Evolutionary conservation across 2,797 vertebrate genomes (phyloP).

Genomic region (Oryzias dopingdopingensis): DNA sequence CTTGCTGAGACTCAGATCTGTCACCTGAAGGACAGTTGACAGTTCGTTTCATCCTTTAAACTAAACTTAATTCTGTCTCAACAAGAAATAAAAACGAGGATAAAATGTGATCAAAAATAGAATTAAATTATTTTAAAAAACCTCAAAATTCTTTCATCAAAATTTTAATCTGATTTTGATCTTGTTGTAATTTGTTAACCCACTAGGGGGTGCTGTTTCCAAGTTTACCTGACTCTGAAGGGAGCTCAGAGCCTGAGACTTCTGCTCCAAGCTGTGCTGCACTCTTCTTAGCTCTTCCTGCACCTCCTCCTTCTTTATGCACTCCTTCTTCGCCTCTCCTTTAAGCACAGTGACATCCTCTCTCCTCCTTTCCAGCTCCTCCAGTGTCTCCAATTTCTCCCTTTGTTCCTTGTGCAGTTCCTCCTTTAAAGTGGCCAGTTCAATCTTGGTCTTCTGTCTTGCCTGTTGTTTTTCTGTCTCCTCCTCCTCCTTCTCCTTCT

Average conservation of each 20-base stretch:
- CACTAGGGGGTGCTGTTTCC: not conserved
- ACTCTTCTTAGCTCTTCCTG: conserved; percentile 23
- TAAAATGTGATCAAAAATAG: no score
- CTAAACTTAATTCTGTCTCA: no score
- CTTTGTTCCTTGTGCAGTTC: conserved; percentile 1
- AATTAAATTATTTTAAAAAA: no score
- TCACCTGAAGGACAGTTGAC: conserved; percentile 24
- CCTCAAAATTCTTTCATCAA: no score
- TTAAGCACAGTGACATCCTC: conserved; percentile 16
- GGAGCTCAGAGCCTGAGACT: conserved; percentile 21
- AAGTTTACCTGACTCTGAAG: conserved; percentile 41
- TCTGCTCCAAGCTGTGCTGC: conserved; percentile 20
- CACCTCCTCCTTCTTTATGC: conserved; percentile 1
- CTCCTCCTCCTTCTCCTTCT: conserved; percentile 41
- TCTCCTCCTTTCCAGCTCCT: not conserved
- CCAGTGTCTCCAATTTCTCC: no score
- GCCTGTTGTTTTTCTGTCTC: conserved; percentile 26
- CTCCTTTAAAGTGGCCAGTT: not conserved
- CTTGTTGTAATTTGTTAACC: no score
- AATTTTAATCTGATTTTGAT: no score
- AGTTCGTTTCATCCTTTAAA: not conserved
- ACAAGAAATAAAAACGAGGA: no score
- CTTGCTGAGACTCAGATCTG: conserved; percentile 15
- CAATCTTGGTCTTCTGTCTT: conserved; percentile 1
- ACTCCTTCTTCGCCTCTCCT: conserved; percentile 5